Evolutionary conservation across 2,113 vertebrate genomes (phyloP).

Genomic region (Corynorhinus townsendii): DNA sequence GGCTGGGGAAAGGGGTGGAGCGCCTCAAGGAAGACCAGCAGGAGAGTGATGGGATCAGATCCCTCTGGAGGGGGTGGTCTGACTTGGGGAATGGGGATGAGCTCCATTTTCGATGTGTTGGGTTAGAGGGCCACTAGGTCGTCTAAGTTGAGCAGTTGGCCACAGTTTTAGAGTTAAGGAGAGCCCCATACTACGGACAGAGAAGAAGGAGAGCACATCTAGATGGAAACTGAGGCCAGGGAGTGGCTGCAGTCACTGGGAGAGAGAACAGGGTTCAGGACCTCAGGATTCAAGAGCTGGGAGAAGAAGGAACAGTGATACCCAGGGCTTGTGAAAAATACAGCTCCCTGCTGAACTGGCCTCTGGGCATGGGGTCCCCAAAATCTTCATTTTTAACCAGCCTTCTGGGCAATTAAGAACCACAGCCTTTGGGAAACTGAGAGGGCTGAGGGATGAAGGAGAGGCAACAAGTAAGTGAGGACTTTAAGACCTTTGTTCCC

Average conservation of each 20-base stretch:
- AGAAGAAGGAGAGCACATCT: not conserved
- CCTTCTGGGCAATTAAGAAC: not conserved
- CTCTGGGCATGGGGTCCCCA: not conserved
- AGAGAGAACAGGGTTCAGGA: too few species aligned
- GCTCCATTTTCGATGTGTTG: not conserved
- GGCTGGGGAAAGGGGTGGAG: not conserved
- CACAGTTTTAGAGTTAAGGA: not conserved
- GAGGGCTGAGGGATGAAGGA: not conserved
- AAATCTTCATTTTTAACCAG: not conserved
- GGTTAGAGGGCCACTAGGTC: not conserved
- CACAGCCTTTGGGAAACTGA: not conserved
- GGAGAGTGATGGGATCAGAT: not conserved
- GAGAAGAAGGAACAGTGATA: not conserved
- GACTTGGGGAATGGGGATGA: not conserved
- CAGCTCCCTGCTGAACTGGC: not conserved
- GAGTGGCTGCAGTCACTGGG: not conserved
- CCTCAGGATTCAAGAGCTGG: not conserved
- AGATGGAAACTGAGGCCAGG: not conserved
- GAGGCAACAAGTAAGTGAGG: not conserved
- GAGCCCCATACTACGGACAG: not conserved
- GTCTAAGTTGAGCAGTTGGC: not conserved
- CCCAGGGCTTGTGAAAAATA: not conserved
- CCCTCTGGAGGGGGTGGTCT: not conserved
- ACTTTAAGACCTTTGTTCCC: not conserved
- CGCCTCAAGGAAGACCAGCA: not conserved